Percentiles rank a stretch among this genome's conserved stretches.
These are phyloP conservation scores for Oryzias melastigma DNA, from an alignment of 2,113 vertebrate genomes.

Conservation along the genomic window DNA sequence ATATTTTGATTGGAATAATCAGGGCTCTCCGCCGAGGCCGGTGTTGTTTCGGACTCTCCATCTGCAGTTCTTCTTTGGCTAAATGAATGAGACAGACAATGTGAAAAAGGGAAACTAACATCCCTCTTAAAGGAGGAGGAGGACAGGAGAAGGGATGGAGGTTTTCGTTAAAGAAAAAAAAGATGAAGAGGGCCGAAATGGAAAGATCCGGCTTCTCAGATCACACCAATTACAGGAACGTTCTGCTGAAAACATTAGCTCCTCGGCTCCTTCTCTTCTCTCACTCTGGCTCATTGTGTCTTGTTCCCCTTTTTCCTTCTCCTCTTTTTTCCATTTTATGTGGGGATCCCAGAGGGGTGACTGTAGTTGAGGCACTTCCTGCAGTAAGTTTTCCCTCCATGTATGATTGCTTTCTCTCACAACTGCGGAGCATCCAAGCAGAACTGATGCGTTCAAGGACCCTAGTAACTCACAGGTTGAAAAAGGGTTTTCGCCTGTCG, in stretches of 20 bases:
- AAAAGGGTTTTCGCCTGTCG: neutral
- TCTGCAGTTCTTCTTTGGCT: constrained; percentile 35
- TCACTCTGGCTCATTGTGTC: constrained; percentile 23
- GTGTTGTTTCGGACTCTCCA: constrained; percentile 17
- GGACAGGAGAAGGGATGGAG: constrained; percentile 33
- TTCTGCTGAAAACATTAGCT: constrained; percentile 71
- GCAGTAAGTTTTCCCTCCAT: constrained; percentile 61
- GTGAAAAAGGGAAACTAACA: constrained; percentile 4
- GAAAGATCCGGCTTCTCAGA: constrained; percentile 63
- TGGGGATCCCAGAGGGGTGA: constrained; percentile 71
- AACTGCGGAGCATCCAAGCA: constrained; percentile 55
- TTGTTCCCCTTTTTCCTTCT: constrained; percentile 27
- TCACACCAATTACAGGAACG: constrained; percentile 70
- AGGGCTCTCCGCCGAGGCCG: constrained; percentile 22
- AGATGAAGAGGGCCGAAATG: constrained; percentile 22
- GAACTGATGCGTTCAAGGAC: constrained; percentile 44
- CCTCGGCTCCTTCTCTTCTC: constrained; percentile 21
- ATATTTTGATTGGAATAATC: constrained; percentile 63
- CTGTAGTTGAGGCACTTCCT: constrained; percentile 73
- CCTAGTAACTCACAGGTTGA: neutral
- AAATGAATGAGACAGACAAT: constrained; percentile 52
- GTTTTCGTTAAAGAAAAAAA: constrained; percentile 13
- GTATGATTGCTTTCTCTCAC: constrained; percentile 32
- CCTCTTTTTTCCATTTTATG: constrained; percentile 54
- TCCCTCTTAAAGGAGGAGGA: constrained; percentile 37